Conservation (phyloP, 2,888 invertebrate genomes). For the Venusia cambrica region DNA sequence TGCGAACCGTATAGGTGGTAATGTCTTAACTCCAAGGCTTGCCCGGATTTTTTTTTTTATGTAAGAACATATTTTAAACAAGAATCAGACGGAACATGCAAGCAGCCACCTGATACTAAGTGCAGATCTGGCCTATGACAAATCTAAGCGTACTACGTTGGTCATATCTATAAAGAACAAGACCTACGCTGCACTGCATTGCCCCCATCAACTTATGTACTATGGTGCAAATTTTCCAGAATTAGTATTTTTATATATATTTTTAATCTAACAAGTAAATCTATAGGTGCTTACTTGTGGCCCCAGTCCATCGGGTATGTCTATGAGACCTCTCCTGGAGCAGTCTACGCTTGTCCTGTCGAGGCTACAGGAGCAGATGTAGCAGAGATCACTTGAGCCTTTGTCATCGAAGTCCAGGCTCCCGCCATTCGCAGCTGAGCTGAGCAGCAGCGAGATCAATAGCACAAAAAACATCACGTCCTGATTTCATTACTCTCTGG, state of each 20-base stretch:
- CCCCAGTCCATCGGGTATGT: constrained; percentile 60
- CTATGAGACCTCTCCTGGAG: constrained; percentile 63
- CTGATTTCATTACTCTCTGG: constrained; percentile 65
- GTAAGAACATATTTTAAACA: too few relatives aligned
- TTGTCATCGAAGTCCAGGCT: constrained; percentile 51
- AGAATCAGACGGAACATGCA: too few relatives aligned
- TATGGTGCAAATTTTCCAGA: too few relatives aligned
- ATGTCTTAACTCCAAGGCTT: too few relatives aligned
- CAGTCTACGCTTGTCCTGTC: constrained; percentile 61
- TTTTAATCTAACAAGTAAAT: constrained; percentile 5
- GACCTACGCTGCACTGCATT: too few relatives aligned
- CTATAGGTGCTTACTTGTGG: constrained; percentile 62
- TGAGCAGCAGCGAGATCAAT: constrained; percentile 43
- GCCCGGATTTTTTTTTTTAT: too few relatives aligned
- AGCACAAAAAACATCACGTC: constrained; percentile 54
- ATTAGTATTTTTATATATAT: neutral
- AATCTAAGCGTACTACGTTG: too few relatives aligned
- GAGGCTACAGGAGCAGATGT: constrained; percentile 53
- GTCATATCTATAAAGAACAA: too few relatives aligned
- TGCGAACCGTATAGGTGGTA: too few relatives aligned
- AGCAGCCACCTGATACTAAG: too few relatives aligned
- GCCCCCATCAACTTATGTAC: too few relatives aligned
- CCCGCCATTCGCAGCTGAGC: constrained; percentile 40
- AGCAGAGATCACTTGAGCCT: constrained; percentile 52
- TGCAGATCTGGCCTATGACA: too few relatives aligned